phyloP scores from a whole-genome alignment of 2,113 vertebrate species.

The Phylloscopus whistleri region DNA sequence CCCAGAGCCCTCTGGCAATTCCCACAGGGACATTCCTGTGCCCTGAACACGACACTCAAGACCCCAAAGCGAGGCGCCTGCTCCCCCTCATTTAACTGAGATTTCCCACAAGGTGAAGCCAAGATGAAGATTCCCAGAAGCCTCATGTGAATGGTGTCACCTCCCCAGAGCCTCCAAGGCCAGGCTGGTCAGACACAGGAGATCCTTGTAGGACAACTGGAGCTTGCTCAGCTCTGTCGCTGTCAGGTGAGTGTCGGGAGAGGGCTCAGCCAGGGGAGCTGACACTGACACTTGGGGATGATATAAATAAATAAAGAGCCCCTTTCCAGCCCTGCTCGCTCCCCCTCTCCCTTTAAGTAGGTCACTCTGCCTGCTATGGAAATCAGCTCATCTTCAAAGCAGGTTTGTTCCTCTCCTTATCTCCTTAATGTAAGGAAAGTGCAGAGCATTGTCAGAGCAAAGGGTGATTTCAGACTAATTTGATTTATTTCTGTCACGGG shows the following conservation, averaged over 20 bases:
- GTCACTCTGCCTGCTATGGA: slow-evolving; percentile 64
- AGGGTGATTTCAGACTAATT: slow-evolving; percentile 66
- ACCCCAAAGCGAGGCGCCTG: not conserved
- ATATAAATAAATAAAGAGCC: slow-evolving; percentile 53
- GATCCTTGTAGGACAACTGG: not conserved
- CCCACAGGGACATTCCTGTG: rapidly evolving
- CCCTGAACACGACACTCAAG: not conserved
- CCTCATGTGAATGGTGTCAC: not conserved
- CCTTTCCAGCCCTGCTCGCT: not conserved
- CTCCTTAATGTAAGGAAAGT: slow-evolving; percentile 29
- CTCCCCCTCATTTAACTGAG: not conserved
- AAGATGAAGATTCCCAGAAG: not conserved
- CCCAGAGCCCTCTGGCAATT: not conserved
- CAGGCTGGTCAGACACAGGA: not conserved
- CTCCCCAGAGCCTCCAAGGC: not conserved
- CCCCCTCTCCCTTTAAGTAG: slow-evolving; percentile 66
- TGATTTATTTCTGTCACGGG: slow-evolving; percentile 44
- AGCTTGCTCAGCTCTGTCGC: rapidly evolving
- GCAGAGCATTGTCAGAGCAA: slow-evolving; percentile 46
- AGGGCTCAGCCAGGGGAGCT: not conserved
- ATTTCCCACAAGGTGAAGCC: not conserved
- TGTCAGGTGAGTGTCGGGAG: not conserved
- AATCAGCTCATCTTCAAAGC: slow-evolving; percentile 68
- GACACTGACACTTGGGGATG: not conserved
- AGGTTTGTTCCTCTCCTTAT: slow-evolving; percentile 29